Percentiles rank a stretch among this genome's conserved stretches.
These are phyloP conservation scores for Gandaritis pyraliata DNA, from an alignment of 2,888 invertebrate genomes.

Conservation along the genomic window DNA sequence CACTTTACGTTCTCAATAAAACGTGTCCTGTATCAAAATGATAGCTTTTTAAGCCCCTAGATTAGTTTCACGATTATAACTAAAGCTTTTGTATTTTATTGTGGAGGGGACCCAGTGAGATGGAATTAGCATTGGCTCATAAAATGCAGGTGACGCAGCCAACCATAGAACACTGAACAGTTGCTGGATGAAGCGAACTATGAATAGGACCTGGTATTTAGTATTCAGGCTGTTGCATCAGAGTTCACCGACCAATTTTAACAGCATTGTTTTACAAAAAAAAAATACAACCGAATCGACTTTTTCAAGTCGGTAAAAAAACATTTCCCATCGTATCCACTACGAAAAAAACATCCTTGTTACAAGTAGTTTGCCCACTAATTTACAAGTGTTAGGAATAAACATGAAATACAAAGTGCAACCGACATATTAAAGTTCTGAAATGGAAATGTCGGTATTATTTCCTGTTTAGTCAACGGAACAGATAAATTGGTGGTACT, in stretches of 20 bases:
- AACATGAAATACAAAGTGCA: too few relatives aligned
- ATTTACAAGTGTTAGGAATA: too few relatives aligned
- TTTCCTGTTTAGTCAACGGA: too few relatives aligned
- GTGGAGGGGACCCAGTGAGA: conserved; percentile 28
- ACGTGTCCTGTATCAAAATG: conserved; percentile 20
- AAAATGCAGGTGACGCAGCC: conserved; percentile 33
- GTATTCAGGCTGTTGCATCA: conserved; percentile 9
- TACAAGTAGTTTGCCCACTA: too few relatives aligned
- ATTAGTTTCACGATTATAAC: conserved; percentile 29
- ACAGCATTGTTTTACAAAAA: too few relatives aligned
- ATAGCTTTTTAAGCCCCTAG: conserved; percentile 27
- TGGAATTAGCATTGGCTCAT: conserved; percentile 31
- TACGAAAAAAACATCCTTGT: too few relatives aligned
- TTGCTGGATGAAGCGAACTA: conserved; percentile 13
- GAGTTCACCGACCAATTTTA: conserved; percentile 8
- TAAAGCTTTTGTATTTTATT: conserved; percentile 28
- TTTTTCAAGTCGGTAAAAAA: too few relatives aligned
- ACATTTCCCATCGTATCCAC: too few relatives aligned
- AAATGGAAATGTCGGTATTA: too few relatives aligned
- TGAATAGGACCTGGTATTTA: conserved; percentile 14
- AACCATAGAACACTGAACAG: conserved; percentile 14
- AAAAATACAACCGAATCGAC: too few relatives aligned
- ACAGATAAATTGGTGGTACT: too few relatives aligned
- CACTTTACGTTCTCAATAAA: conserved; percentile 26
- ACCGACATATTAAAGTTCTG: too few relatives aligned